Evolutionary conservation across 2,113 vertebrate genomes (phyloP), one percentile per base, ranked within the genome.

Genomic region (Hippocampus abdominalis): DNA sequence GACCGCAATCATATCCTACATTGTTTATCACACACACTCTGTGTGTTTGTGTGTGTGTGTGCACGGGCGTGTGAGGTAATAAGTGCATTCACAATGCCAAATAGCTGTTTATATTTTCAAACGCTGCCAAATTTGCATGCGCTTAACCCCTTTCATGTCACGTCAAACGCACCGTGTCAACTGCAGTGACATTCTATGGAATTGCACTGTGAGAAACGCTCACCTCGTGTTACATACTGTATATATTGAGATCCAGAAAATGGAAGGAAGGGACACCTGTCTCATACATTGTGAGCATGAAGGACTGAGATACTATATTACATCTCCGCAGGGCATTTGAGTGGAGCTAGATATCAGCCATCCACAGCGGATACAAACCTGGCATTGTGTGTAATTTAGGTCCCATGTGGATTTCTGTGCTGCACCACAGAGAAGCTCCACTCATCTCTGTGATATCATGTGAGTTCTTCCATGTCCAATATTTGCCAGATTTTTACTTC

Each of bases 271-370:
- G 72, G 76, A 74, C 76, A 44, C 20, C 29, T 42, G 61, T 73
- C 66, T 73, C 63, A 80, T 73, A 44, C 74, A 70, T 64, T 21
- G 68, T 54, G 39, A 70, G 67, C 54, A 42, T 68, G 72, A 86
- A 71, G 66, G 77, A 69, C 49, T 51, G 8, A 4, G 21, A 71
- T 39, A 60, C 69, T 46, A 81, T 75, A 77, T 80, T 49, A 76
- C 59, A 68, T 79, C 62, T 74, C 74, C 79, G 65, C 49, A 65
- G 84, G 79, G 64, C 74, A 71, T 70, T 84, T 64, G 72, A 71
- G 67, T 32, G 39, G 64, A 56, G 63, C 0, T 0, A 71, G 64
- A 40, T 57, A 51, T 49, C 29, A 51, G 68, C 72, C 71, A 49
- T 74, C 69, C 54, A 21, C 51, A 25, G 51, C 29, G 66, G 64